phyloP scores from a whole-genome alignment of 2,888 invertebrate species.

The Leucophora obtusa region DNA sequence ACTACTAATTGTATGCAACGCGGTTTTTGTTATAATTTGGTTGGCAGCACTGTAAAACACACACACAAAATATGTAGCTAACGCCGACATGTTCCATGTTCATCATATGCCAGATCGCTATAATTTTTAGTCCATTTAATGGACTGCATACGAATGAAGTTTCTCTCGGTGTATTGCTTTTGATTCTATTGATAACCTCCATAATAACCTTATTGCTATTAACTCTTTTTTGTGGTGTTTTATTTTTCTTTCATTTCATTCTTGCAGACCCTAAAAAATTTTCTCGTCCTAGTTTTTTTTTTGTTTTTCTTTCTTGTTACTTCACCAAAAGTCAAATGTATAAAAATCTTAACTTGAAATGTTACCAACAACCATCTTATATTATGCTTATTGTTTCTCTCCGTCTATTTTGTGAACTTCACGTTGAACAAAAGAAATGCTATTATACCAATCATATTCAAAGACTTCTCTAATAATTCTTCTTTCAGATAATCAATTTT shows the following conservation, averaged over 20 bases:
- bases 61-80: too few species aligned
- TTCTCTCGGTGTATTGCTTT: constrained; percentile 25
- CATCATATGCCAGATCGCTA: too few species aligned
- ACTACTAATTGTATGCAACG: too few species aligned
- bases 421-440: constrained; percentile 22
- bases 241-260: constrained; percentile 18
- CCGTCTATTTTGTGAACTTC: constrained; percentile 12
- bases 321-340: constrained; percentile 17
- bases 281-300: constrained; percentile 50
- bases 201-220: constrained; percentile 38
- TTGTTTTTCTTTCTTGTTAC: background rate
- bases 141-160: background rate
- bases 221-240: constrained; percentile 38
- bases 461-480: constrained; percentile 47
- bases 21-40: too few species aligned
- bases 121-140: too few species aligned
- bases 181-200: constrained; percentile 51
- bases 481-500: constrained; percentile 52
- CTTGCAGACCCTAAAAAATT: constrained; percentile 49
- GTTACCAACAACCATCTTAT: background rate
- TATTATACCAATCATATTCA: constrained; percentile 53
- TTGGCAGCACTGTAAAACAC: too few species aligned
- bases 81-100: too few species aligned
- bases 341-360: constrained; percentile 5
- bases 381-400: constrained; percentile 22